Base-by-base conservation (phyloP, 2,797 vertebrate species). In the Pseudopleuronectes americanus region DNA sequence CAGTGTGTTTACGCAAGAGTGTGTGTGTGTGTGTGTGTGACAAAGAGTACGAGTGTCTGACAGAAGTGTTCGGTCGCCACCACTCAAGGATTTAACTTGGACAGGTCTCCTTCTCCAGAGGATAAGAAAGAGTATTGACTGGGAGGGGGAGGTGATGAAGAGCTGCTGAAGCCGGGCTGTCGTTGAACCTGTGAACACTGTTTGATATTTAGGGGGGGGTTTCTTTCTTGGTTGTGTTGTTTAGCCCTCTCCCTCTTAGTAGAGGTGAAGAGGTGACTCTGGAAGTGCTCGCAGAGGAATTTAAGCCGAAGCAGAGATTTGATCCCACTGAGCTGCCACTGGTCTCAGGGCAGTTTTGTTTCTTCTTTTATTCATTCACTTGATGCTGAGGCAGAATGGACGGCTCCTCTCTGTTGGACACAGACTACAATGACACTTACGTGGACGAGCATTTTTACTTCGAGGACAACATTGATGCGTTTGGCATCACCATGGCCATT, bases 401-500 rank as follows among this genome's bases (percentile, higher is more conserved):
- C 1, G 10, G 57, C 16, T 57, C 59, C 0, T 31, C 76, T 51
- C 55, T 57, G 19, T 22, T 81, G 19, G 80, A 81, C 7, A 3
- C 43, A n/a, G 62, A 88, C 71, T 57, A 52, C 61, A 91, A 91
- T 61, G 74, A 79, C 5, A 84, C 85, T 0, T 57, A 31, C 13
- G 1, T 75, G 51, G 86, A 90, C 9, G 75, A 71, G 1, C 77
- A 87, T 36, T 80, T 71, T 17, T 76, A 84, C 57, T 22, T 69
- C 0, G 43, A 75, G 5, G 57, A 59, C 23, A 51, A 8, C 2
- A n/a, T 86, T 0, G 58, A 89, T 3, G 76, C 77, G 3, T 93
- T 90, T 8, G 74, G 89, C n/a, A 71, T 93, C 69, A 23, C 84
- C 21, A 83, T 94, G 85, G 92, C 90, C 0, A 24, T 90, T 0